Evolutionary conservation across 2,113 vertebrate species (phyloP).

Genomic region (Bucco capensis): DNA sequence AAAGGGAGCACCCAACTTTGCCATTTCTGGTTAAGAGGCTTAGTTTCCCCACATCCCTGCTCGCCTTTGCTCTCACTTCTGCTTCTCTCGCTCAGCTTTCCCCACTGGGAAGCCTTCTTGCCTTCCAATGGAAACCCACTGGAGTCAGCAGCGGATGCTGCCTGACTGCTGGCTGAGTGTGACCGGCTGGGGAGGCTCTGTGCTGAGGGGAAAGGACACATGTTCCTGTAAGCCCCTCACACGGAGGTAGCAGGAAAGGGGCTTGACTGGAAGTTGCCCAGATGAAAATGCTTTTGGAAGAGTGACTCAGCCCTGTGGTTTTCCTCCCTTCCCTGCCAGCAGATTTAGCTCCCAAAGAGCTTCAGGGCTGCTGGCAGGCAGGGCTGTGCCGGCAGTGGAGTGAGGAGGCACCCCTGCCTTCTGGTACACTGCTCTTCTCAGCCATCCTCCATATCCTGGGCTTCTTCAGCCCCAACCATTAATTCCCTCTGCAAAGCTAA

Average conservation of each 20-base stretch:
- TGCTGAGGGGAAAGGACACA: not conserved
- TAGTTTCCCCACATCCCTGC: not conserved
- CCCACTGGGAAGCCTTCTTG: not conserved
- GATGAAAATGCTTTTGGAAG: not conserved
- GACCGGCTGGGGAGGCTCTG: accelerated
- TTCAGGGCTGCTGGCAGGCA: not conserved
- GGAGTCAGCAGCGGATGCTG: not conserved
- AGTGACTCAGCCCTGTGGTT: constrained; percentile 46
- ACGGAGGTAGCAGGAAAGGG: not conserved
- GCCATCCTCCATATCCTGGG: not conserved
- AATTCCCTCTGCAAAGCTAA: not conserved
- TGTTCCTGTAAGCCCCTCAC: not conserved
- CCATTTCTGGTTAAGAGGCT: constrained; percentile 2
- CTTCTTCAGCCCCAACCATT: not conserved
- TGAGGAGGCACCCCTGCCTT: not conserved
- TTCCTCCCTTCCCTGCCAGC: constrained; percentile 21
- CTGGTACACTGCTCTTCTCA: not conserved
- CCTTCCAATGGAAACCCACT: not conserved
- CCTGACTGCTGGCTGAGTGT: not conserved
- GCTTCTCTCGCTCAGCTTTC: not conserved
- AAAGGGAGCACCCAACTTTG: not conserved
- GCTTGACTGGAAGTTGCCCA: not conserved
- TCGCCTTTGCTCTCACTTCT: not conserved
- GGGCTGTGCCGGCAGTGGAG: accelerated
- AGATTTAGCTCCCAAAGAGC: not conserved